Evolutionary conservation across 2,797 vertebrate species (phyloP), one percentile per base, ranked within the genome.

Genomic region (Chromobotia macracanthus): DNA sequence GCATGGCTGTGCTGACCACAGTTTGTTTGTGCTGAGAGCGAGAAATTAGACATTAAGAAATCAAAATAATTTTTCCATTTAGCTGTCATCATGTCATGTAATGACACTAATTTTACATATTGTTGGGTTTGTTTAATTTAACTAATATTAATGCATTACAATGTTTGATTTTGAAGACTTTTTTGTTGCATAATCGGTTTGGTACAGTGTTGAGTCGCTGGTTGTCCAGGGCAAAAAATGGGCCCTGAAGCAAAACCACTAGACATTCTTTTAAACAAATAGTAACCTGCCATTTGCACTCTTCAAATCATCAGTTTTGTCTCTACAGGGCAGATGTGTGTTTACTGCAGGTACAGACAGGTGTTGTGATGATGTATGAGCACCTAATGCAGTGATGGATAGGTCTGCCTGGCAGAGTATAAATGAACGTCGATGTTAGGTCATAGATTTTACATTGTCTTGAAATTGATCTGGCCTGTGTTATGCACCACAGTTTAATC

Each of bases 391-490:
- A 18, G 16, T 28, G 63, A 79, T 68, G 38, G 16, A 46, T 79
- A 55, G 10, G 21, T 60, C 50, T 71, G 58, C 56, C 46, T 74
- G 48, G 23, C 53, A 69, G 51, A 19, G 44, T 55, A 53, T 70
- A 79, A 55, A 77, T 65, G 64, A 77, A 56, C 21, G 82, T 80
- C 56, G 75, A 28, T 55, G 74, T 63, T 55, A 72, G 51, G 25
- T 72, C 11, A 60, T 38, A 23, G 48, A 55, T 61, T 75, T 66
- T 48, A 77, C 51, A n/a, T n/a, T n/a, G n/a, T n/a, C n/a, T n/a
- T n/a, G n/a, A n/a, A n/a, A n/a, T n/a, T n/a, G 6, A 3, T 67
- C 25, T 41, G 69, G 10, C 50, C 72, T 73, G 41, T 61, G 61
- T 11, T 23, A 16, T 61, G 44, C 46, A 16, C 18, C 44, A 68